A percentile compares a stretch with the other conserved stretches of the same genome.
Evolutionary conservation across 2,113 vertebrate species (phyloP).

Genomic region (Theristicus caerulescens): DNA sequence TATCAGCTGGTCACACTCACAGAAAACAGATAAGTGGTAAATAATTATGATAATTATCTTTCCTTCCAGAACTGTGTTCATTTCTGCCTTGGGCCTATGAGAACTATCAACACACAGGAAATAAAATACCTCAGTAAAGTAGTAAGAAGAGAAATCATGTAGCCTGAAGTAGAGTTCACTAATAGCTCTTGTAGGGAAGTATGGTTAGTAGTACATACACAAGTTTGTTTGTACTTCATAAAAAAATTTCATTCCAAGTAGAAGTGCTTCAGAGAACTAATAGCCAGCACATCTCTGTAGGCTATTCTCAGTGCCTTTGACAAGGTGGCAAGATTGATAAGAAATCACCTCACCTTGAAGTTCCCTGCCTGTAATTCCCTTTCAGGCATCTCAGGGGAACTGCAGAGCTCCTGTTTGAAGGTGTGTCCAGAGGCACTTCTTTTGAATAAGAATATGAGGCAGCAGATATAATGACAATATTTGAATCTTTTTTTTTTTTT

Average conservation of each 20-base stretch:
- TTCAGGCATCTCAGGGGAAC: not conserved
- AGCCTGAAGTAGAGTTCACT: not conserved
- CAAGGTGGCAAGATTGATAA: conserved; percentile 19
- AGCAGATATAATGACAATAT: not conserved
- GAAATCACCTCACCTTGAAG: not conserved
- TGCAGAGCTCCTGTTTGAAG: not conserved
- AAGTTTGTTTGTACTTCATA: not conserved
- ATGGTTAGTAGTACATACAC: not conserved
- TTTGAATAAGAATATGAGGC: not conserved
- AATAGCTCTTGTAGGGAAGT: not conserved
- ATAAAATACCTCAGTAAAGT: not conserved
- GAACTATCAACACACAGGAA: not conserved
- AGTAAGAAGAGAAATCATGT: not conserved
- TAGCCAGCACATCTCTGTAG: not conserved
- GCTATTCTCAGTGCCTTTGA: not conserved
- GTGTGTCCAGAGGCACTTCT: not conserved
- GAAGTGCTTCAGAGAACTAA: not conserved
- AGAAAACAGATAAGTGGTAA: not conserved
- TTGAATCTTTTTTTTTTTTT: not conserved
- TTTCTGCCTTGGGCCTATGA: not conserved
- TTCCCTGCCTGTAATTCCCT: not conserved
- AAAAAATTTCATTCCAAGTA: not conserved
- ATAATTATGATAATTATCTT: not conserved
- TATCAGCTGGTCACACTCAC: not conserved
- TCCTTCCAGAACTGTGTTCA: not conserved